Evolutionary conservation across 92 coral and sea anemone species (phyloP).

Genomic region (Desmophyllum pertusum): DNA sequence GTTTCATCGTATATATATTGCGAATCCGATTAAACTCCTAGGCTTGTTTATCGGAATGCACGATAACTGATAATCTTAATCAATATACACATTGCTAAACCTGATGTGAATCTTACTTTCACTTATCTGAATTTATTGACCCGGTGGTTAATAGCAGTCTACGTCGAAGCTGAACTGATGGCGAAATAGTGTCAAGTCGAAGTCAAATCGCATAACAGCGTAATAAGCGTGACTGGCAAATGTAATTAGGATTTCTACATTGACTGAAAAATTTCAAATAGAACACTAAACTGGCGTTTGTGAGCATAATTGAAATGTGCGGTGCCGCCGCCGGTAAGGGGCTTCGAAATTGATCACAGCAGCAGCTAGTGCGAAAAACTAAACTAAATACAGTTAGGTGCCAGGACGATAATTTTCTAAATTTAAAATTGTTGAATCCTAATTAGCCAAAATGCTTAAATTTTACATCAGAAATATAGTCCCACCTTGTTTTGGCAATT

Average conservation of each 20-base stretch:
- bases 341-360: background rate
- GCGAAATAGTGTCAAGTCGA: too few species aligned
- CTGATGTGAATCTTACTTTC: too few species aligned
- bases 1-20: background rate
- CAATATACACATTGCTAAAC: background rate
- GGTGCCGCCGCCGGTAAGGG: background rate
- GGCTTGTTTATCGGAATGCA: background rate
- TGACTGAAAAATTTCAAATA: background rate
- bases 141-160: background rate
- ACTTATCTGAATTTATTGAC: too few species aligned
- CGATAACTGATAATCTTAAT: background rate
- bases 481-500: conserved; percentile 8
- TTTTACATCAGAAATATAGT: background rate
- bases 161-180: background rate
- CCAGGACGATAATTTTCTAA: background rate
- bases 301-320: background rate
- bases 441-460: conserved; percentile 3
- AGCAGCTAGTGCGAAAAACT: background rate
- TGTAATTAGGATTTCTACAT: background rate
- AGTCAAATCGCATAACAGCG: too few species aligned
- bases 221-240: background rate
- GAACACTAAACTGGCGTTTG: background rate
- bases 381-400: background rate
- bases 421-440: background rate
- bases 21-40: background rate